Conservation (phyloP, 1,140 invertebrate species). For the Elysia chlorotica region DNA sequence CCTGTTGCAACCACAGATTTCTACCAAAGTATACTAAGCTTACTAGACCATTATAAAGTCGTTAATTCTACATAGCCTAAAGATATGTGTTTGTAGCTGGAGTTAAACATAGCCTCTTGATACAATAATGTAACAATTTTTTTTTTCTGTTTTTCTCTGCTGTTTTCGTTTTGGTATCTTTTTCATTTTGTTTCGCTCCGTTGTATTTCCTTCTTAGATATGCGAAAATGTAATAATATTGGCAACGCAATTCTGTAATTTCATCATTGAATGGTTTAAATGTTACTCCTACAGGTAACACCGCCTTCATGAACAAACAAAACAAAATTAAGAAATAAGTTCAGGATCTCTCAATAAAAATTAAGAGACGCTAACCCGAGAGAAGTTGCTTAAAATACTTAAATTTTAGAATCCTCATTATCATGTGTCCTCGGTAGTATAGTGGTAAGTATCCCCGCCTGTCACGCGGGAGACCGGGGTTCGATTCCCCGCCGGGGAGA, state of each 20-base stretch:
- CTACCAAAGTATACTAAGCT: too few relatives aligned
- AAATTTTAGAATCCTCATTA: background rate
- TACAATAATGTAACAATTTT: too few relatives aligned
- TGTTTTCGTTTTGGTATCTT: too few relatives aligned
- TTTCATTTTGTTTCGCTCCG: too few relatives aligned
- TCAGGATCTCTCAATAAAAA: background rate
- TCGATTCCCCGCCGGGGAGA: background rate
- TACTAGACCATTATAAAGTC: too few relatives aligned
- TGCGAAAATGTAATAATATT: too few relatives aligned
- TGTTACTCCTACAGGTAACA: background rate
- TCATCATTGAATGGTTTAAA: background rate
- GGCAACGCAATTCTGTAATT: background rate
- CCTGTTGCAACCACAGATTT: too few relatives aligned
- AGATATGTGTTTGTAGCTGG: too few relatives aligned
- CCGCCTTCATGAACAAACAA: background rate
- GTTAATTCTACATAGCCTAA: too few relatives aligned
- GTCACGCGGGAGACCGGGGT: background rate
- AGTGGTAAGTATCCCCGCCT: background rate
- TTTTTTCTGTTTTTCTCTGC: too few relatives aligned
- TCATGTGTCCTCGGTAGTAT: conserved; percentile 1
- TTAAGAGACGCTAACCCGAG: background rate
- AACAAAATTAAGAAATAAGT: background rate
- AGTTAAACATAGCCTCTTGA: too few relatives aligned
- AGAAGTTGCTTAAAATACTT: background rate
- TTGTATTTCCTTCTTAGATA: too few relatives aligned